Percentiles rank a stretch among this genome's conserved stretches.
phyloP scores from a whole-genome alignment of 1,140 invertebrate genomes.

The Ceratoteleas bidentatus region DNA sequence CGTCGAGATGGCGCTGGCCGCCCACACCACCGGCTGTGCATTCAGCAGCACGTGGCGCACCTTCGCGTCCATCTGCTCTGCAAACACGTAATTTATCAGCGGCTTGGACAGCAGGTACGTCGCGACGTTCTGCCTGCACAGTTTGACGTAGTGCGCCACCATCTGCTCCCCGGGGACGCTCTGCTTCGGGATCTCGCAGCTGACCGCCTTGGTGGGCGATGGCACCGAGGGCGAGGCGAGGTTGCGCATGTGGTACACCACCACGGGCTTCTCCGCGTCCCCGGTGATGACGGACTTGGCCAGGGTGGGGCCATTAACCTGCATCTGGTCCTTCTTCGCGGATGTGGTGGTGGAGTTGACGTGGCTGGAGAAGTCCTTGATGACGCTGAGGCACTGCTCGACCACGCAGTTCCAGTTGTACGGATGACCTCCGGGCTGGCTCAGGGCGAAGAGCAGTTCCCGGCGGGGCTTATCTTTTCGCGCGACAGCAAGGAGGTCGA shows the following conservation, averaged over 20 bases:
- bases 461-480: constrained; percentile 83
- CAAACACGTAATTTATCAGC: constrained; percentile 87
- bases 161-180: constrained; percentile 59
- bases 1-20: constrained; percentile 86
- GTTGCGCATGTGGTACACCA: constrained; percentile 75
- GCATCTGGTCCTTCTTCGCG: constrained; percentile 58
- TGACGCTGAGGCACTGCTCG: constrained; percentile 82
- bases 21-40: constrained; percentile 87
- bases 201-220: constrained; percentile 31
- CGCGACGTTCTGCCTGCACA: constrained; percentile 69
- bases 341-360: constrained; percentile 79
- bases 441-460: constrained; percentile 85
- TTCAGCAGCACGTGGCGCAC: constrained; percentile 84
- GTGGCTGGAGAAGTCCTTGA: constrained; percentile 84
- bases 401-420: constrained; percentile 89
- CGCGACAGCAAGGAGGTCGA: constrained; percentile 85
- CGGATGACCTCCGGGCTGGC: constrained; percentile 89
- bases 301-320: constrained; percentile 32
- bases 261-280: constrained; percentile 65
- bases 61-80: constrained; percentile 86
- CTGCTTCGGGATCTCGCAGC: constrained; percentile 53
- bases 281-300: constrained; percentile 28
- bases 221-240: constrained; percentile 50
- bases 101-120: constrained; percentile 80
- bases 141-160: constrained; percentile 71